These are phyloP conservation scores for Spinibarbus caldwelli DNA, from an alignment of 2,797 vertebrate species.

Conservation along the genomic window DNA sequence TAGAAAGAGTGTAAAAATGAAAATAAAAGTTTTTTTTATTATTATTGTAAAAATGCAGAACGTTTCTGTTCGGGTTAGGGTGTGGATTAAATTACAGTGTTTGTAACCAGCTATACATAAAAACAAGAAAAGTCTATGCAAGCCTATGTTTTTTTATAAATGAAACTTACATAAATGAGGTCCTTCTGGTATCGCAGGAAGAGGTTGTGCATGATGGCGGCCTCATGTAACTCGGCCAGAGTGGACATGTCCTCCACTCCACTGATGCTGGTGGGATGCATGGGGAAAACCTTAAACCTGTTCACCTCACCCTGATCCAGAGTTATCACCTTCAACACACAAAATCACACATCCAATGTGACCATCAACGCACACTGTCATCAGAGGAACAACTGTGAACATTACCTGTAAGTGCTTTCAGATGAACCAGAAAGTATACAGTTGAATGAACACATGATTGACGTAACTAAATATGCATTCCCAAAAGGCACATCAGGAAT, in stretches of 20 bases:
- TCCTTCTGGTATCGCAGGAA: slow-evolving; percentile 85
- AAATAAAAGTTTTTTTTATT: neutral
- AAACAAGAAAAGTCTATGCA: neutral
- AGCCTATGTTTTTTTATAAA: neutral
- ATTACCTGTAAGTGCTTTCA: neutral
- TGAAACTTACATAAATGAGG: slow-evolving; percentile 84
- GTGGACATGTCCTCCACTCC: slow-evolving; percentile 90
- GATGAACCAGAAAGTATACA: neutral
- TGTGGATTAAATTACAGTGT: too few species aligned
- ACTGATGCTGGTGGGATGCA: slow-evolving; percentile 85
- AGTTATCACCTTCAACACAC: slow-evolving; percentile 77
- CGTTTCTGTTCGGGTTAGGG: neutral
- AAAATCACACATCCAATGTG: slow-evolving; percentile 4
- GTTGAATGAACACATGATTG: neutral
- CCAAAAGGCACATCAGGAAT: neutral
- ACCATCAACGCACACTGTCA: neutral
- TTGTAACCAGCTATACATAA: neutral
- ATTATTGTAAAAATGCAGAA: neutral
- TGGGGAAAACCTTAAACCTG: slow-evolving; percentile 80
- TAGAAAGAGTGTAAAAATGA: neutral
- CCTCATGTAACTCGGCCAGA: slow-evolving; percentile 88
- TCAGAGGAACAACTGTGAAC: neutral
- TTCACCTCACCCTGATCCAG: slow-evolving; percentile 76
- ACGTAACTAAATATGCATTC: slow-evolving; percentile 2
- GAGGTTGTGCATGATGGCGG: slow-evolving; percentile 91